A percentile compares a stretch with the other conserved stretches of the same genome.
Evolutionary conservation across 2,888 invertebrate species (phyloP).

Genomic region (Lamproptera curius): DNA sequence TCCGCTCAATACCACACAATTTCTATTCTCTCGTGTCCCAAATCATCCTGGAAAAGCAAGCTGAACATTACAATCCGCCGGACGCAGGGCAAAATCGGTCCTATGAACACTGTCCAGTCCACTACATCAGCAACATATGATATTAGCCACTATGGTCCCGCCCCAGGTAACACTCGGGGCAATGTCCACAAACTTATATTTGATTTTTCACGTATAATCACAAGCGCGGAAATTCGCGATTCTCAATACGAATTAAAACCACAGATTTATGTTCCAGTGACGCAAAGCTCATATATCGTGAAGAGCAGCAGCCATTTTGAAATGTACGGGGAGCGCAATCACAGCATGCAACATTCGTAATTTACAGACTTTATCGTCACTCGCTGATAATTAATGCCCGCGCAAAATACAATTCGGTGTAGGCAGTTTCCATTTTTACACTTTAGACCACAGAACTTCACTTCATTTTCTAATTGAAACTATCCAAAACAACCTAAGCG

Average conservation of each 20-base stretch:
- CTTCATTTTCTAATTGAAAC: conserved; percentile 71
- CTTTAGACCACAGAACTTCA: conserved; percentile 67
- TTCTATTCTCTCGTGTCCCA: conserved; percentile 67
- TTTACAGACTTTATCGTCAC: conserved; percentile 57
- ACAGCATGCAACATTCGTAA: conserved; percentile 77
- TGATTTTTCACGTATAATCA: conserved; percentile 59
- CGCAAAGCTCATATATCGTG: conserved; percentile 79
- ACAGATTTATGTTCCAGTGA: conserved; percentile 77
- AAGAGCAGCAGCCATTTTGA: conserved; percentile 80
- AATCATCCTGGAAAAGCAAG: conserved; percentile 71
- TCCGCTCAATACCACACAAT: conserved; percentile 74
- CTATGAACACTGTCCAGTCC: conserved; percentile 74
- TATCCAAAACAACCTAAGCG: conserved; percentile 78
- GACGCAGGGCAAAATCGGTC: conserved; percentile 74
- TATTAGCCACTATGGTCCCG: conserved; percentile 63
- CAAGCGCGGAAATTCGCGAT: conserved; percentile 60
- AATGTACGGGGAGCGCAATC: conserved; percentile 78
- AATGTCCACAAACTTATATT: conserved; percentile 52
- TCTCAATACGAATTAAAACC: conserved; percentile 61
- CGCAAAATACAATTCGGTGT: conserved; percentile 55
- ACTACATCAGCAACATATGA: conserved; percentile 76
- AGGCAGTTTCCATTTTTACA: conserved; percentile 67
- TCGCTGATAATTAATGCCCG: conserved; percentile 44
- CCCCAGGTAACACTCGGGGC: conserved; percentile 52
- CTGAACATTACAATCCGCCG: conserved; percentile 72